Percentiles rank a stretch among this genome's conserved stretches.
Evolutionary conservation across 2,888 invertebrate species (phyloP).

Genomic region (Athripsodes cinereus): DNA sequence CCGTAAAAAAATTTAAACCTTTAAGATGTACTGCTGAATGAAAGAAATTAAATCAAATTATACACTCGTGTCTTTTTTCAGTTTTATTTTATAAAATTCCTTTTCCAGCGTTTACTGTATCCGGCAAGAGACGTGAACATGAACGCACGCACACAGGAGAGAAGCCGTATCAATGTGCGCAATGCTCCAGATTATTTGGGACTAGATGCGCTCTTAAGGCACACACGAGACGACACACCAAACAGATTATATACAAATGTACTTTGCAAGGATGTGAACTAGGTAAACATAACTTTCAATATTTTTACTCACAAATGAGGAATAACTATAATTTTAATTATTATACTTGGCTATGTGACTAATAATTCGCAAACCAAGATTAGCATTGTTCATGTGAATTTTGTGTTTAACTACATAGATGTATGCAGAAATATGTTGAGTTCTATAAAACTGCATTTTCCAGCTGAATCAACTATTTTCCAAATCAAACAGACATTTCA

Average conservation of each 20-base stretch:
- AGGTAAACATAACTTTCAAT: slow-evolving; percentile 10
- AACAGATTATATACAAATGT: slow-evolving; percentile 18
- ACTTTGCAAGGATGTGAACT: slow-evolving; percentile 15
- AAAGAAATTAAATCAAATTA: neutral
- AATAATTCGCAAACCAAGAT: no score
- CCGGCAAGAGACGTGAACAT: slow-evolving; percentile 21
- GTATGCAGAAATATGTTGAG: no score
- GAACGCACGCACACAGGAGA: slow-evolving; percentile 23
- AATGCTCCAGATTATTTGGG: slow-evolving; percentile 21
- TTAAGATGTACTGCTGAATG: neutral
- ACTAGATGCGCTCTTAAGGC: slow-evolving; percentile 19
- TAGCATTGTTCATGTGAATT: no score
- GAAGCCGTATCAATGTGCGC: slow-evolving; percentile 22
- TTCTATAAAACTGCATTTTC: no score
- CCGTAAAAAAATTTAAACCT: no score
- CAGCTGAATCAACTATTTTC: no score
- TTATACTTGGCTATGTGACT: neutral
- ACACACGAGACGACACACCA: slow-evolving; percentile 19
- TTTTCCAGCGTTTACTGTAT: slow-evolving; percentile 22
- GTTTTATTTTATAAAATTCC: neutral
- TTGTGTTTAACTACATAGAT: neutral
- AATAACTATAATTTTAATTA: no score
- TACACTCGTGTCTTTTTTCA: neutral
- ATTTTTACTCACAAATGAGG: no score
- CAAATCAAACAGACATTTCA: no score